phyloP scores from a whole-genome alignment of 1,140 invertebrate genomes.

The Arion vulgaris region DNA sequence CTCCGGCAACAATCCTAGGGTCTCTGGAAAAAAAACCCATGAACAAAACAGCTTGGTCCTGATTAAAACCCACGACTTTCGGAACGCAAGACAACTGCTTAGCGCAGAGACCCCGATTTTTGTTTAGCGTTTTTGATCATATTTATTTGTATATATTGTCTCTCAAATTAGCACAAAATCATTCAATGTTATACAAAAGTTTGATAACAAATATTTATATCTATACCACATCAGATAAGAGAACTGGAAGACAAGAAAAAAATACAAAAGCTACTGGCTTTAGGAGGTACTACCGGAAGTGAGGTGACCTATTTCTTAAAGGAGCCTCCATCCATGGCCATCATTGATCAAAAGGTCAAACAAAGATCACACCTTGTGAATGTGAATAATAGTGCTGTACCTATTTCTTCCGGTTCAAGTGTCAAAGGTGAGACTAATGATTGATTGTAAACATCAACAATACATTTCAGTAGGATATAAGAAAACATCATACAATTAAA shows the following conservation, averaged over 20 bases:
- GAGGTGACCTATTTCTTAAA: slow-evolving; percentile 73
- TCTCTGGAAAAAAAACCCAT: no score
- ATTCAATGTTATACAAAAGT: no score
- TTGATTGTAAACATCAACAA: slow-evolving; percentile 16
- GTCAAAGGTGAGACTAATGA: neutral
- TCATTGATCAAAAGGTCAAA: slow-evolving; percentile 66
- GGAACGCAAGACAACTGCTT: no score
- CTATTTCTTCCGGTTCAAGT: slow-evolving; percentile 2
- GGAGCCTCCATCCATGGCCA: slow-evolving; percentile 71
- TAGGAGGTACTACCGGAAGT: slow-evolving; percentile 65
- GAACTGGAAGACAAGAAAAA: slow-evolving; percentile 73
- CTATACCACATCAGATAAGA: slow-evolving; percentile 63
- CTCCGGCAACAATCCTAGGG: no score
- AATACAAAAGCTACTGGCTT: slow-evolving; percentile 68
- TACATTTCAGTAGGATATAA: neutral
- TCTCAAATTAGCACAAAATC: no score
- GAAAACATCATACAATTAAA: no score
- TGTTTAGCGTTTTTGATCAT: no score
- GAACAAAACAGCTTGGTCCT: no score
- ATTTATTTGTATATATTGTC: no score
- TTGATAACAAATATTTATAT: no score
- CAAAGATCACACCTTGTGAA: slow-evolving; percentile 13
- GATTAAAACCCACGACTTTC: no score
- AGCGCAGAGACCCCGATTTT: no score
- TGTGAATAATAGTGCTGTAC: slow-evolving; percentile 47